Percentiles rank a stretch among this genome's conserved stretches.
phyloP scores from a whole-genome alignment of 2,888 invertebrate species.

The Pollenia griseotomentosa region DNA sequence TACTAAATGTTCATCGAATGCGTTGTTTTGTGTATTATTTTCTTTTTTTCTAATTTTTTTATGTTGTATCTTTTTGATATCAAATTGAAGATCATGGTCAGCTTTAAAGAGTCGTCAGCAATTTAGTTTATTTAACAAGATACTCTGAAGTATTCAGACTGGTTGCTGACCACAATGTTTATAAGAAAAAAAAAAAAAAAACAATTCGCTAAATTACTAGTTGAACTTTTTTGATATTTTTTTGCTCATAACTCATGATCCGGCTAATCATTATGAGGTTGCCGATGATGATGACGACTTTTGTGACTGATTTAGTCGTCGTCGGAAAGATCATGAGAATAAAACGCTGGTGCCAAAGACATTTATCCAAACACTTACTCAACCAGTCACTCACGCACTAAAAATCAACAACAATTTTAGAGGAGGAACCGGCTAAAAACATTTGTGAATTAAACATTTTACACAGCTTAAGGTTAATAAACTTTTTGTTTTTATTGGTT shows the following conservation, averaged over 20 bases:
- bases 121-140: slow-evolving; percentile 53
- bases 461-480: too few relatives aligned
- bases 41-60: not conserved
- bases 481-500: too few relatives aligned
- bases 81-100: slow-evolving; percentile 73
- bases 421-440: slow-evolving; percentile 31
- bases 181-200: slow-evolving; percentile 14
- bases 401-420: slow-evolving; percentile 25
- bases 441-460: too few relatives aligned
- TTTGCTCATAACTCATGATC: slow-evolving; percentile 30
- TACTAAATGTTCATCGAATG: slow-evolving; percentile 37
- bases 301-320: too few relatives aligned
- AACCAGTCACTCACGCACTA: slow-evolving; percentile 43
- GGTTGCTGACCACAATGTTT: slow-evolving; percentile 47
- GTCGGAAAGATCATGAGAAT: slow-evolving; percentile 25
- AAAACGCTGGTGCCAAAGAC: slow-evolving; percentile 12
- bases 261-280: slow-evolving; percentile 41
- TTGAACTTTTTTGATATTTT: not conserved
- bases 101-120: slow-evolving; percentile 45
- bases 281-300: slow-evolving; percentile 22
- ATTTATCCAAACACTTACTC: slow-evolving; percentile 41
- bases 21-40: slow-evolving; percentile 33
- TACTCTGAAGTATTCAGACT: slow-evolving; percentile 38
- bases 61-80: slow-evolving; percentile 15
- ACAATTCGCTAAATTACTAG: slow-evolving; percentile 35